These are phyloP conservation scores for Typhlichthys eigenmanni DNA, from an alignment of 2,797 vertebrate species.

Conservation along the genomic window DNA sequence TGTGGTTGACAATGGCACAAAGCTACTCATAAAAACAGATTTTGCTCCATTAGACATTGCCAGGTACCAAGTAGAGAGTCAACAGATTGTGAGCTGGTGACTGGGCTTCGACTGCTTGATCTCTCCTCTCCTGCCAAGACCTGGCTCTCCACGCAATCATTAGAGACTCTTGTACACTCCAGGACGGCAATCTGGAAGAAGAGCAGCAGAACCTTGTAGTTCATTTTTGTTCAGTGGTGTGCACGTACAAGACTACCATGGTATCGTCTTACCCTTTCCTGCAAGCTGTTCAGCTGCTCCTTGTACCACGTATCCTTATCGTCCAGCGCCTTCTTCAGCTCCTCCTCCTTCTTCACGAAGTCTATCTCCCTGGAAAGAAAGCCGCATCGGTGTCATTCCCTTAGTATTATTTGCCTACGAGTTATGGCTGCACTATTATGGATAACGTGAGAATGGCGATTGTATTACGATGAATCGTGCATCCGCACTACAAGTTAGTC, in stretches of 20 bases:
- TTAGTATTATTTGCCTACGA: background rate
- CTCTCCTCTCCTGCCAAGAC: slow-evolving; percentile 51
- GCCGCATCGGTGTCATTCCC: slow-evolving; percentile 19
- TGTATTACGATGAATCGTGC: too few species aligned
- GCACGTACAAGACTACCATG: background rate
- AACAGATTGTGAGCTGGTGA: slow-evolving; percentile 66
- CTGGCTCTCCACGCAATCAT: slow-evolving; percentile 38
- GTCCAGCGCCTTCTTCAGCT: slow-evolving; percentile 80
- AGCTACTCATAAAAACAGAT: background rate
- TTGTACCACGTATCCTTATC: slow-evolving; percentile 84
- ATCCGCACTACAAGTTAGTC: slow-evolving; percentile 5
- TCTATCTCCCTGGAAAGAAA: slow-evolving; percentile 84
- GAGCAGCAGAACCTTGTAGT: slow-evolving; percentile 40
- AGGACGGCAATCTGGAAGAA: slow-evolving; percentile 75
- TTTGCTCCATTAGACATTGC: background rate
- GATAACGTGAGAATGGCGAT: too few species aligned
- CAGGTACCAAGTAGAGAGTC: slow-evolving; percentile 68
- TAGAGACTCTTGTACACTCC: slow-evolving; percentile 71
- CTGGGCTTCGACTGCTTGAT: slow-evolving; percentile 45
- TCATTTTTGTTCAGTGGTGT: slow-evolving; percentile 10
- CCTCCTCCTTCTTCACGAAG: slow-evolving; percentile 89
- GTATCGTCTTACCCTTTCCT: slow-evolving; percentile 77
- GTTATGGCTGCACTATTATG: too few species aligned
- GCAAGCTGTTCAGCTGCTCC: slow-evolving; percentile 80
- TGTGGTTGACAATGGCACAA: background rate